phyloP scores from a whole-genome alignment of 2,888 invertebrate species.

The Nephrocerus scutellatus region DNA sequence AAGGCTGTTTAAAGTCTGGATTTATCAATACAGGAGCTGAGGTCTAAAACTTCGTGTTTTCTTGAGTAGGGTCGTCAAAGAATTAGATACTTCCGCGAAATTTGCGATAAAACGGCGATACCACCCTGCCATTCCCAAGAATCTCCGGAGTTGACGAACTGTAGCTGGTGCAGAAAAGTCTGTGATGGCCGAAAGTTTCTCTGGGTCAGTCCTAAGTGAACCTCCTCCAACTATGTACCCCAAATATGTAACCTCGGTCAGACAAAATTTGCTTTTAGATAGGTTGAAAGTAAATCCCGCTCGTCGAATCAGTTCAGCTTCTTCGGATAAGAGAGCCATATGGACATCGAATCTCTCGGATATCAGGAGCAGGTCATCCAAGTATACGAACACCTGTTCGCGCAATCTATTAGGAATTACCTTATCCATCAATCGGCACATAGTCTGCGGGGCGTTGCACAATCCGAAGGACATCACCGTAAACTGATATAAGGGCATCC shows the following conservation, averaged over 20 bases:
- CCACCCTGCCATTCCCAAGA: slow-evolving; percentile 23
- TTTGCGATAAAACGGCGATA: slow-evolving; percentile 18
- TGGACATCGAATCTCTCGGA: slow-evolving; percentile 11
- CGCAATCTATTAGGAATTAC: background rate
- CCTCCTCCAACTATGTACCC: slow-evolving; percentile 17
- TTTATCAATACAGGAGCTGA: slow-evolving; percentile 13
- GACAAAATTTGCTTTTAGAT: slow-evolving; percentile 14
- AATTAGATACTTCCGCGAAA: slow-evolving; percentile 15
- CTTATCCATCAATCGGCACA: slow-evolving; percentile 13
- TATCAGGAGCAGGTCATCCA: slow-evolving; percentile 17
- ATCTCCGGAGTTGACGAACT: slow-evolving; percentile 14
- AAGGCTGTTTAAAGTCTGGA: slow-evolving; percentile 17
- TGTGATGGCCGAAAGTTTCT: slow-evolving; percentile 12
- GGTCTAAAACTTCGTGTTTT: slow-evolving; percentile 3
- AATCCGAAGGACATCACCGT: slow-evolving; percentile 8
- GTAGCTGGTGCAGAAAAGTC: slow-evolving; percentile 14
- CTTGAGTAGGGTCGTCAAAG: slow-evolving; percentile 17
- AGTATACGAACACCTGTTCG: slow-evolving; percentile 8
- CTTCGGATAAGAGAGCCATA: background rate
- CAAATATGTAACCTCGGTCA: slow-evolving; percentile 11
- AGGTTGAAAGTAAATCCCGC: slow-evolving; percentile 12
- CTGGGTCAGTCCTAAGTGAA: slow-evolving; percentile 9
- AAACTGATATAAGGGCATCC: slow-evolving; percentile 11
- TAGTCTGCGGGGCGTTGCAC: slow-evolving; percentile 8
- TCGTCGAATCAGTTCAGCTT: background rate